Evolutionary conservation across 2,797 vertebrate species (phyloP).

Genomic region (Natrix natrix): DNA sequence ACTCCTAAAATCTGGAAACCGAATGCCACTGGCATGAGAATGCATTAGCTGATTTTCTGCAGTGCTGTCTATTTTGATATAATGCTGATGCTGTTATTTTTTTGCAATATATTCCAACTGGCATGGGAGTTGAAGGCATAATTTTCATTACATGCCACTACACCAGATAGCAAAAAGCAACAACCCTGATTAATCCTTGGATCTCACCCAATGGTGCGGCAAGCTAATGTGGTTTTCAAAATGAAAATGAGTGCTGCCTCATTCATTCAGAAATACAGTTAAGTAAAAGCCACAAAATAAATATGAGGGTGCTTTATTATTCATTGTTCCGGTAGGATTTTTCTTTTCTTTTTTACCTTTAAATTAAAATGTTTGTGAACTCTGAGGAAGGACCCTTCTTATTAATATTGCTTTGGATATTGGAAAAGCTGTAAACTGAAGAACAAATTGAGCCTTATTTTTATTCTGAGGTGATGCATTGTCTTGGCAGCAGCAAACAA

Average conservation of each 20-base stretch:
- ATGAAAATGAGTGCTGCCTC: slow-evolving; percentile 13
- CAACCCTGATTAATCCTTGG: slow-evolving; percentile 68
- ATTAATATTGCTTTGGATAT: slow-evolving; percentile 33
- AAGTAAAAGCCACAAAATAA: slow-evolving; percentile 38
- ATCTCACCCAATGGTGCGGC: slow-evolving; percentile 67
- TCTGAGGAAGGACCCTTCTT: slow-evolving; percentile 37
- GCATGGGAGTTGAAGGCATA: slow-evolving; percentile 61
- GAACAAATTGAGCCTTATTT: slow-evolving; percentile 37
- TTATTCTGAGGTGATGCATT: slow-evolving; percentile 49
- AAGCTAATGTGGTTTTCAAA: slow-evolving; percentile 51
- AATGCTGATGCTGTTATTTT: slow-evolving; percentile 70
- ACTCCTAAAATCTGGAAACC: slow-evolving; percentile 39
- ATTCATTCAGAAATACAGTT: slow-evolving; percentile 52
- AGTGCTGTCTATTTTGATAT: slow-evolving; percentile 61
- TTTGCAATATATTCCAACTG: slow-evolving; percentile 66
- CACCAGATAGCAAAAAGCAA: slow-evolving; percentile 67
- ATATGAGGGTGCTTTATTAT: slow-evolving; percentile 30
- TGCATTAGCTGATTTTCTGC: slow-evolving; percentile 51
- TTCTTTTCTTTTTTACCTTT: slow-evolving; percentile 9
- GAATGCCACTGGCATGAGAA: slow-evolving; percentile 52
- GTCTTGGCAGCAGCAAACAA: slow-evolving; percentile 53
- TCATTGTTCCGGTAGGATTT: slow-evolving; percentile 36
- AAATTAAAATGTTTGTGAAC: slow-evolving; percentile 40
- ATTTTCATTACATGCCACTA: slow-evolving; percentile 70
- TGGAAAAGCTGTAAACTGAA: slow-evolving; percentile 52